Conservation (phyloP, 2,888 invertebrate species). For the Macropis europaea region DNA sequence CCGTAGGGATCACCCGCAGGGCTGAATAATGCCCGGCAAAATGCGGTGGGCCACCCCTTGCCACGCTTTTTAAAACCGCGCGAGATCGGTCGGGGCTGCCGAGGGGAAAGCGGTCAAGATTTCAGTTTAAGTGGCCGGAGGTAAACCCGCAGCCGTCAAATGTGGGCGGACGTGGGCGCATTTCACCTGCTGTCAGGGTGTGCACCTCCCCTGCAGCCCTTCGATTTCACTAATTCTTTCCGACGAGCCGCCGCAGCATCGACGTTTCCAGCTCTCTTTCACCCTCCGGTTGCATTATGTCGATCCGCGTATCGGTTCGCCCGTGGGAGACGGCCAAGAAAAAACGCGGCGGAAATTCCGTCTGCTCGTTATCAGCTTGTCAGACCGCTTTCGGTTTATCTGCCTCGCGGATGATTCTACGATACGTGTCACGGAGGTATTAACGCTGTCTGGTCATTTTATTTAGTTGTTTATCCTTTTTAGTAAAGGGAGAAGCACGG, state of each 20-base stretch:
- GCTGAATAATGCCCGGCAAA: constrained; percentile 76
- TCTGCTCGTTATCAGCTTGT: constrained; percentile 9
- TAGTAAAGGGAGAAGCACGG: too few species aligned
- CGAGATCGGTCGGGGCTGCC: constrained; percentile 39
- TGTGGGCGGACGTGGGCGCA: constrained; percentile 70
- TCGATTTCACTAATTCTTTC: constrained; percentile 67
- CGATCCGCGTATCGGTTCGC: constrained; percentile 6
- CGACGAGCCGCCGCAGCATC: constrained; percentile 31
- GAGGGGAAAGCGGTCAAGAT: constrained; percentile 58
- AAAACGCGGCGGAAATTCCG: not conserved
- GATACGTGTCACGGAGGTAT: too few species aligned
- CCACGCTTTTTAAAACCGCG: constrained; percentile 68
- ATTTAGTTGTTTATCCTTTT: too few species aligned
- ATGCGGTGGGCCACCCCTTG: constrained; percentile 77
- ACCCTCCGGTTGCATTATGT: constrained; percentile 33
- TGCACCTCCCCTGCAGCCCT: constrained; percentile 56
- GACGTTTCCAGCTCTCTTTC: too few species aligned
- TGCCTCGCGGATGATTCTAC: not conserved
- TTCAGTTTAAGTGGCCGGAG: constrained; percentile 65
- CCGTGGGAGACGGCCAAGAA: not conserved
- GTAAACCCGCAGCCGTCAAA: constrained; percentile 75
- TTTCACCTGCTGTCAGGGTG: constrained; percentile 72
- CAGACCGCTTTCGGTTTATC: not conserved
- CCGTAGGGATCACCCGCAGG: constrained; percentile 74
- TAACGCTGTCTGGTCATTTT: too few species aligned